Conservation (phyloP, 1,140 invertebrate species). For the Lasioglossum baleicum region DNA sequence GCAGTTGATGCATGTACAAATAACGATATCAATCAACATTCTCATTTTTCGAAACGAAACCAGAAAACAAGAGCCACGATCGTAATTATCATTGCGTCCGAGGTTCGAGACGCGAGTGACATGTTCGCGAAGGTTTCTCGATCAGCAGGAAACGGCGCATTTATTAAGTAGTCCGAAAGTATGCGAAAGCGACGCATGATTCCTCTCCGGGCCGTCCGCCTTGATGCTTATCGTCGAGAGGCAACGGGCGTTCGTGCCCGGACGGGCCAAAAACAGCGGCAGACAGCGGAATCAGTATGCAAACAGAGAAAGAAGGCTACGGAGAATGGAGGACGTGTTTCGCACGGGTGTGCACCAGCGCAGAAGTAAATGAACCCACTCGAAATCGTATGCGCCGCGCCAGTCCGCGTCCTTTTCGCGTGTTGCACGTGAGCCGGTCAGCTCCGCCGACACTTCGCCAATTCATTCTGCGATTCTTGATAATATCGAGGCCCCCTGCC, state of each 20-base stretch:
- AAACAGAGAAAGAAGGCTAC: conserved; percentile 1
- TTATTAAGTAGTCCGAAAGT: conserved; percentile 37
- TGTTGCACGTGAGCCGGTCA: conserved; percentile 61
- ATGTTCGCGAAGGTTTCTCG: background rate
- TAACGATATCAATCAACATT: too few species aligned
- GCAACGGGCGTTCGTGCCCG: conserved; percentile 11
- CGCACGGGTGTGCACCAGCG: conserved; percentile 57
- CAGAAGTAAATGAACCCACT: conserved; percentile 64
- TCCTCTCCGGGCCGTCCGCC: background rate
- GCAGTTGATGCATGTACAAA: too few species aligned
- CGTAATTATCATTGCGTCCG: too few species aligned
- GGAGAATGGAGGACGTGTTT: conserved; percentile 56
- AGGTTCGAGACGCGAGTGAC: too few species aligned
- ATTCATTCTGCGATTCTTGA: conserved; percentile 61
- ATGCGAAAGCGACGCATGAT: background rate
- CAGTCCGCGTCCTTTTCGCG: conserved; percentile 66
- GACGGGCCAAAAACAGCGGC: conserved; percentile 1
- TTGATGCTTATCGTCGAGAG: conserved; percentile 61
- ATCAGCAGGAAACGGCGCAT: conserved; percentile 36
- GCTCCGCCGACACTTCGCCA: conserved; percentile 57
- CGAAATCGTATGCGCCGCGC: conserved; percentile 66
- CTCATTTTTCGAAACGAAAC: too few species aligned
- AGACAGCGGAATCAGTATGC: conserved; percentile 18
- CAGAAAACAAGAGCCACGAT: too few species aligned
- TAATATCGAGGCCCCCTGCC: conserved; percentile 52